Evolutionary conservation across 2,113 vertebrate genomes (phyloP), one percentile per base, ranked within the genome.

Genomic region (Callopanchax toddi): DNA sequence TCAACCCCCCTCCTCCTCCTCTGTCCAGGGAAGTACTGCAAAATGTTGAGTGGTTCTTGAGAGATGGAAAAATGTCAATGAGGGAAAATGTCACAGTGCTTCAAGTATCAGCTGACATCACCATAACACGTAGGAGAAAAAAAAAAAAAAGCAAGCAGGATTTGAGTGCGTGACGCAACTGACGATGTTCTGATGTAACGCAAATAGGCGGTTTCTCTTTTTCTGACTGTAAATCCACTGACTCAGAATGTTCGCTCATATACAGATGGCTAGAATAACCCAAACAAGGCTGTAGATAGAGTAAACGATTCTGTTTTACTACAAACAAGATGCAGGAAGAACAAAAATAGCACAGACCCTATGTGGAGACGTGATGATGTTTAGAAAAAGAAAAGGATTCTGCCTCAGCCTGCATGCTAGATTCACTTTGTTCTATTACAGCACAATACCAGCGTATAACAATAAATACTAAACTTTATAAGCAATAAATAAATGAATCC

Each of bases 61-160:
- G 84, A 78, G 63, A 67, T 70, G 71, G 65, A 75, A 71, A 86
- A 91, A 90, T 87, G 83, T 89, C 87, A 90, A 83, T 61, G 81
- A 79, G 71, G 71, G 77, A 83, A 85, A 89, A 89, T 89, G 87
- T 87, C 89, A 89, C 73, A 37, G 64, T 16, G 71, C 62, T 81
- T 53, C 81, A 48, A 79, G 83, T 61, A 62, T 77, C 32, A 23
- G 45, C 58, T 57, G 61, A 67, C 17, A 11, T 59, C 16, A 2
- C 23, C 18, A 17, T 34, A 46, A 23, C 26, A 29, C 4, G 57
- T 65, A 42, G 36, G n/a, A n/a, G n/a, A n/a, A n/a, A 62, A 45
- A 5, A 37, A 22, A 18, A 64, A 18, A 52, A 50, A 59, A 56
- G 29, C 16, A 4, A n/a, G n/a, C n/a, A 55, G 44, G 26, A 16